Evolutionary conservation across 2,888 invertebrate genomes (phyloP).

Genomic region (Leptura quadrifasciata): DNA sequence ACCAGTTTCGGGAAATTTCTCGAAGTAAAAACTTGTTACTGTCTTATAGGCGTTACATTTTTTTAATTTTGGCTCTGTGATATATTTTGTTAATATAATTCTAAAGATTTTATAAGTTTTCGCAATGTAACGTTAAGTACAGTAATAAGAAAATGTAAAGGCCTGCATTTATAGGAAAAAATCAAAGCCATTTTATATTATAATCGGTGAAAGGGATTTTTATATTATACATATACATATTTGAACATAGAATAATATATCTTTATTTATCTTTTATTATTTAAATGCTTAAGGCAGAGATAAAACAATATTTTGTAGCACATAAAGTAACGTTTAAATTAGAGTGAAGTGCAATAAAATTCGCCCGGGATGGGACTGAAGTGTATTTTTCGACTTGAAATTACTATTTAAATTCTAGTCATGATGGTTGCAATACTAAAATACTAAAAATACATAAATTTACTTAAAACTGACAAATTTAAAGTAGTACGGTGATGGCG

Average conservation of each 20-base stretch:
- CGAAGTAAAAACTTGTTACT: constrained; percentile 53
- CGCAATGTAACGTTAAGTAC: constrained; percentile 56
- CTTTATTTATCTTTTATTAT: constrained; percentile 61
- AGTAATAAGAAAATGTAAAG: constrained; percentile 48
- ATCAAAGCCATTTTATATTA: constrained; percentile 63
- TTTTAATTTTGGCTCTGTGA: constrained; percentile 69
- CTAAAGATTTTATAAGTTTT: constrained; percentile 63
- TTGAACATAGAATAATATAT: constrained; percentile 60
- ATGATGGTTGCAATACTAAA: constrained; percentile 34
- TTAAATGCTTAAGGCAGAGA: constrained; percentile 57
- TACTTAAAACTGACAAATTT: constrained; percentile 2
- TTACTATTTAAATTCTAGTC: constrained; percentile 40
- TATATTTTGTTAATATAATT: constrained; percentile 66
- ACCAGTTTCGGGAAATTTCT: constrained; percentile 24
- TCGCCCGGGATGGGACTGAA: not conserved
- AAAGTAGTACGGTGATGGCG: not conserved
- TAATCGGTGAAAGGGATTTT: constrained; percentile 67
- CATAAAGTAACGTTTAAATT: constrained; percentile 49
- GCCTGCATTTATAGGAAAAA: constrained; percentile 53
- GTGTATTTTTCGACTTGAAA: constrained; percentile 26
- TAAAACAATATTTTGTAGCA: constrained; percentile 53
- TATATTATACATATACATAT: constrained; percentile 56
- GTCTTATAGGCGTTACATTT: constrained; percentile 54
- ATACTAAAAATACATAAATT: no score
- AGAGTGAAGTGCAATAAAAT: constrained; percentile 57